phyloP scores from a whole-genome alignment of 2,113 vertebrate genomes.

The Leucoraja erinaceus region DNA sequence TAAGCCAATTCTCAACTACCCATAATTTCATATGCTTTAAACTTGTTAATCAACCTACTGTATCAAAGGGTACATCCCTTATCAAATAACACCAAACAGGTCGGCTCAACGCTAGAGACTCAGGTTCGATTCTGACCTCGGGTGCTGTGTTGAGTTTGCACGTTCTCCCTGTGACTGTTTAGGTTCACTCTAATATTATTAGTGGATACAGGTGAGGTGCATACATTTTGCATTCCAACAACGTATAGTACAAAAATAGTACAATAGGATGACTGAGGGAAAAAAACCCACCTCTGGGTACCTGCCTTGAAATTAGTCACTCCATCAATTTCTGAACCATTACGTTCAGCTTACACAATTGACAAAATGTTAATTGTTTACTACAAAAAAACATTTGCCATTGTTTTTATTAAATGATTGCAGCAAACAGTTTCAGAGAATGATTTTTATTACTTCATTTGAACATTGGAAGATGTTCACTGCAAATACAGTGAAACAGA shows the following conservation, averaged over 20 bases:
- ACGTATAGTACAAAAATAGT: not conserved
- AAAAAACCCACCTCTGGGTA: not conserved
- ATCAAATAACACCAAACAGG: too few species aligned
- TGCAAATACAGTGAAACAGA: not conserved
- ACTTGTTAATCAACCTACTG: too few species aligned
- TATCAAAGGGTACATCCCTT: too few species aligned
- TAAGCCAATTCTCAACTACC: too few species aligned
- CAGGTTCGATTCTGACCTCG: too few species aligned
- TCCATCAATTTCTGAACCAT: not conserved
- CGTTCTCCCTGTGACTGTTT: too few species aligned
- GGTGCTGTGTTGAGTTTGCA: too few species aligned
- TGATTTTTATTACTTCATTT: conserved; percentile 8
- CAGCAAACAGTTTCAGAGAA: not conserved
- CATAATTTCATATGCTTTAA: not conserved
- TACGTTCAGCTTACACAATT: not conserved
- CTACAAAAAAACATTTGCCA: not conserved
- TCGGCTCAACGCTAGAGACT: too few species aligned
- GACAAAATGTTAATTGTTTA: not conserved
- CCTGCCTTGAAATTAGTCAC: not conserved
- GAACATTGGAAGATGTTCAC: not conserved
- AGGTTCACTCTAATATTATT: too few species aligned
- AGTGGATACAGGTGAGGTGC: too few species aligned
- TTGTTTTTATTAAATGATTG: not conserved
- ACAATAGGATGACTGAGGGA: not conserved
- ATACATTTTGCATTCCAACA: not conserved